Percentiles rank a stretch among this genome's conserved stretches.
These are phyloP conservation scores for Stenoptilia bipunctidactyla DNA, from an alignment of 2,888 invertebrate genomes.

Conservation along the genomic window DNA sequence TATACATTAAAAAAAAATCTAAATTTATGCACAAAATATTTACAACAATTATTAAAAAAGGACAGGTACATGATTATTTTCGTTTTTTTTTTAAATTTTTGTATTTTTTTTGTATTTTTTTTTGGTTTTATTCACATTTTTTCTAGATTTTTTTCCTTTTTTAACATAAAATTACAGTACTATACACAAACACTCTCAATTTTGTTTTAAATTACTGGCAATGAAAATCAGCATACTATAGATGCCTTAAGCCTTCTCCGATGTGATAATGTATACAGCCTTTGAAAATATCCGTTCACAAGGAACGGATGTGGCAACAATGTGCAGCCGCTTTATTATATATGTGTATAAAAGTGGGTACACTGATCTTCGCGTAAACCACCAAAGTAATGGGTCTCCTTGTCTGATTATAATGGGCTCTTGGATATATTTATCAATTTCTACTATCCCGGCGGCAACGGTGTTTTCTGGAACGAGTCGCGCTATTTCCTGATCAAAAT, in stretches of 20 bases:
- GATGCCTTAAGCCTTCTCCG: background rate
- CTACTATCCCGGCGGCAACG: slow-evolving; percentile 4
- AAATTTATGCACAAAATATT: no score
- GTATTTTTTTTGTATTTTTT: no score
- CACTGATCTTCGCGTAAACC: background rate
- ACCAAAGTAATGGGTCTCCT: background rate
- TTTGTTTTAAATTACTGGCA: background rate
- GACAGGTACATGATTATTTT: no score
- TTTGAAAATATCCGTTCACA: background rate
- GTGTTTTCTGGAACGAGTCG: background rate
- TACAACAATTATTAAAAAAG: no score
- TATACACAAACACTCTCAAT: background rate
- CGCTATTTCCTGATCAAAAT: slow-evolving; percentile 2
- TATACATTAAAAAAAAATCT: background rate
- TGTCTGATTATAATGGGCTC: background rate
- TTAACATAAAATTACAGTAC: background rate
- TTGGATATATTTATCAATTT: slow-evolving; percentile 1
- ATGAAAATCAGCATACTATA: background rate
- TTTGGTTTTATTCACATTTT: background rate
- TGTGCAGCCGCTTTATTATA: background rate
- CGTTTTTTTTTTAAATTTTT: no score
- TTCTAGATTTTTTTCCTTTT: background rate
- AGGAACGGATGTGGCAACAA: slow-evolving; percentile 1
- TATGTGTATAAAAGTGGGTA: slow-evolving; percentile 1
- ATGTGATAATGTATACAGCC: background rate